Conservation (phyloP, 2,888 invertebrate genomes). For the Urechis unicinctus region DNA sequence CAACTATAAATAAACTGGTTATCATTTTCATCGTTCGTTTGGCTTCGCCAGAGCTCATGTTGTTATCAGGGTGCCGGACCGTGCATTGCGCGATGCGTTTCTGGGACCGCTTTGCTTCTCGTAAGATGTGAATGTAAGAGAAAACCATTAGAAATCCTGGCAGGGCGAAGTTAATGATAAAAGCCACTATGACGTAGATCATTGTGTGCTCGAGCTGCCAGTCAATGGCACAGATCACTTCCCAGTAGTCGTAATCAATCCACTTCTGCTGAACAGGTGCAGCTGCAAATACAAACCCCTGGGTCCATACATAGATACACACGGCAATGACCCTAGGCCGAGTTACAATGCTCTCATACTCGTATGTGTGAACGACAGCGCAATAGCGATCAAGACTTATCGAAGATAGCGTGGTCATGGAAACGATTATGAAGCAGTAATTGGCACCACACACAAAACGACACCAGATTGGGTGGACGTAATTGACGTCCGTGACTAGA, state of each 20-base stretch:
- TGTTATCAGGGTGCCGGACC: neutral
- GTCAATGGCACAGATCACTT: conserved; percentile 42
- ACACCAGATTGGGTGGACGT: conserved; percentile 27
- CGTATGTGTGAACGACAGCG: conserved; percentile 36
- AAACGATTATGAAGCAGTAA: conserved; percentile 47
- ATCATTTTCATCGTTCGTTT: conserved; percentile 23
- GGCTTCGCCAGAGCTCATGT: conserved; percentile 6
- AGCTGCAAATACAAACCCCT: conserved; percentile 35
- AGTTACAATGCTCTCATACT: conserved; percentile 29
- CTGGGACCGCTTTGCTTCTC: conserved; percentile 2
- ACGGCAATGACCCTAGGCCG: conserved; percentile 15
- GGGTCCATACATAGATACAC: conserved; percentile 37
- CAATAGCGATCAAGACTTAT: conserved; percentile 44
- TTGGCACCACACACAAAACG: conserved; percentile 37
- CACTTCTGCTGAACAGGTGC: conserved; percentile 31
- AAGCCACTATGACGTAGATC: conserved; percentile 38
- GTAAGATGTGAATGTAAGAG: conserved; percentile 29
- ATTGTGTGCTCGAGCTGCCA: conserved; percentile 32
- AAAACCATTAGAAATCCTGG: conserved; percentile 33
- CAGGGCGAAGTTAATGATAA: conserved; percentile 34
- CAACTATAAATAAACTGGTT: conserved; percentile 38
- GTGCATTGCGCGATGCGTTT: neutral
- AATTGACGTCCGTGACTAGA: conserved; percentile 21
- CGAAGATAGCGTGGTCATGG: conserved; percentile 44
- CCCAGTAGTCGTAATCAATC: conserved; percentile 48